These are phyloP conservation scores for Bombycilla garrulus DNA, from an alignment of 2,113 vertebrate species.

Conservation along the genomic window DNA sequence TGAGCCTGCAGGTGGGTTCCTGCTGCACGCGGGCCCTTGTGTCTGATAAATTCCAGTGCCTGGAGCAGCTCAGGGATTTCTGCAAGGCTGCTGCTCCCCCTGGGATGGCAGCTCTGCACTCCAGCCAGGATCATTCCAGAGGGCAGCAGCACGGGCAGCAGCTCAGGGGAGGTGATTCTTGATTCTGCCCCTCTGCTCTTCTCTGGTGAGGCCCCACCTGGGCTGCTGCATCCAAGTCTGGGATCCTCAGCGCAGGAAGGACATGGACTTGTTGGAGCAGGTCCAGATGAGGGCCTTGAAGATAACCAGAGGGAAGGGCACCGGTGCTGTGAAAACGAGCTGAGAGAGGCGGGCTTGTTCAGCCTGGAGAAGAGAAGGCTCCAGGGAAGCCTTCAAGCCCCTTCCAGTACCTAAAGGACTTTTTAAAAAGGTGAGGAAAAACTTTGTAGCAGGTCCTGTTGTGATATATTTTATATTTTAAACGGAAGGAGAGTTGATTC, in stretches of 20 bases:
- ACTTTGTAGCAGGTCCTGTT: background rate
- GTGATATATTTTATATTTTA: background rate
- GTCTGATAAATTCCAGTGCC: background rate
- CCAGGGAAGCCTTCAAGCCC: background rate
- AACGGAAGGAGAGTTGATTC: background rate
- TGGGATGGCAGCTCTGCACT: fast-evolving
- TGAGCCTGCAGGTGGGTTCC: background rate
- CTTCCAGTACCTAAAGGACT: background rate
- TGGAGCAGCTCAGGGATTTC: background rate
- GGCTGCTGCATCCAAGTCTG: background rate
- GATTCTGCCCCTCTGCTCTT: background rate
- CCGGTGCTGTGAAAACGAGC: background rate
- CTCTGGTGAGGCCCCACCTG: background rate
- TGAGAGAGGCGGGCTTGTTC: background rate
- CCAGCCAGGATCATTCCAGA: background rate
- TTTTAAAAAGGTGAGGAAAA: background rate
- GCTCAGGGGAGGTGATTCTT: background rate
- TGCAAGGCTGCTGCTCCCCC: background rate
- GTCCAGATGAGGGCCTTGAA: background rate
- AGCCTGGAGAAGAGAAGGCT: background rate
- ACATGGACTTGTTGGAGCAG: background rate
- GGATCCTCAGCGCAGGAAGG: background rate
- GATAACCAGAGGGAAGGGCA: background rate
- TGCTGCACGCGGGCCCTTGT: fast-evolving
- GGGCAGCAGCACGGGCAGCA: background rate